Conservation (phyloP, 2,888 invertebrate species). For the Cheilosia urbana region DNA sequence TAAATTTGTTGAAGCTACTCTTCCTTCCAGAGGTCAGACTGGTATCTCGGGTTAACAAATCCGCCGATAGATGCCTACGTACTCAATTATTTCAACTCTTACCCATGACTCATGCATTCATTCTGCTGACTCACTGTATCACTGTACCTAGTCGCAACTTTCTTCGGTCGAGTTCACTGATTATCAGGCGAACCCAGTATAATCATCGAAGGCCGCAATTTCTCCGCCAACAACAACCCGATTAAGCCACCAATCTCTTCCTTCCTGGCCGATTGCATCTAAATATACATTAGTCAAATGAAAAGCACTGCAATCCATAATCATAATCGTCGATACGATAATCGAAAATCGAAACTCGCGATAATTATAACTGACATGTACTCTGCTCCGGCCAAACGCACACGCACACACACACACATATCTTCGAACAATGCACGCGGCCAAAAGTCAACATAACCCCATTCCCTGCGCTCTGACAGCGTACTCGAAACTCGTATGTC, state of each 20-base stretch:
- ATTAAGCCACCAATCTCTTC: constrained; percentile 43
- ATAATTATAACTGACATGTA: constrained; percentile 43
- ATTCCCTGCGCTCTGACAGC: constrained; percentile 26
- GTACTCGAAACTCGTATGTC: no score
- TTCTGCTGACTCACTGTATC: no score
- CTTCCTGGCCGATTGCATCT: constrained; percentile 32
- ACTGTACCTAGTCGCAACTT: neutral
- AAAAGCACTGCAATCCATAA: constrained; percentile 50
- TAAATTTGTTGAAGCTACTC: no score
- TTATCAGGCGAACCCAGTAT: neutral
- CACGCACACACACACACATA: constrained; percentile 4
- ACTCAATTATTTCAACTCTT: no score
- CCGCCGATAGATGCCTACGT: no score
- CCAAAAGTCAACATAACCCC: constrained; percentile 69
- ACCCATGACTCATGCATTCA: no score
- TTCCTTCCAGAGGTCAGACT: no score
- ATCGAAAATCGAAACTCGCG: constrained; percentile 29
- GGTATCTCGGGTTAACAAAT: no score
- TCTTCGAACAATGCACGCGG: constrained; percentile 41
- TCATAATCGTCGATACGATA: constrained; percentile 36
- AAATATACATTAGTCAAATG: constrained; percentile 22
- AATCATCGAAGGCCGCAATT: constrained; percentile 20
- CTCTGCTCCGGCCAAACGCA: constrained; percentile 29
- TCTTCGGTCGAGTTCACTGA: constrained; percentile 8
- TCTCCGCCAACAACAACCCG: constrained; percentile 21